Conservation (phyloP, 2,797 vertebrate species). For the Propithecus perrieri region DNA sequence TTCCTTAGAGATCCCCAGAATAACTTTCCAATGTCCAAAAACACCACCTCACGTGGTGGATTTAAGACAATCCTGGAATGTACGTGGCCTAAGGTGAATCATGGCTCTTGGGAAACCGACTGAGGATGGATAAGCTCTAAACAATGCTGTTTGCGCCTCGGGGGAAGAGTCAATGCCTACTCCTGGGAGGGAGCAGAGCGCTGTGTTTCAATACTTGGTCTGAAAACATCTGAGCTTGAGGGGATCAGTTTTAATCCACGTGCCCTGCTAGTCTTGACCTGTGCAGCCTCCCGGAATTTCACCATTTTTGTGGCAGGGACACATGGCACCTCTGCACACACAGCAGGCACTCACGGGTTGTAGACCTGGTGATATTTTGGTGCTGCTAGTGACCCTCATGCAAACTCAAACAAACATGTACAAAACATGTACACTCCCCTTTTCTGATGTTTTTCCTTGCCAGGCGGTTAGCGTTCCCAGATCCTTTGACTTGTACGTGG, state of each 20-base stretch:
- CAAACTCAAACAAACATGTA: rapidly evolving
- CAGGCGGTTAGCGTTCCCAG: background rate
- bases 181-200: background rate
- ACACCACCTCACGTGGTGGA: background rate
- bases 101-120: background rate
- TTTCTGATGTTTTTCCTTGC: background rate
- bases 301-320: background rate
- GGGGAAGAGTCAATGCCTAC: background rate
- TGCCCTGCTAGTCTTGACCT: background rate
- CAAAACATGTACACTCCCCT: rapidly evolving
- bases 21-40: background rate
- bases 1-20: background rate
- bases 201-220: background rate
- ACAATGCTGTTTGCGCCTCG: rapidly evolving
- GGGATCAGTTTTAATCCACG: background rate
- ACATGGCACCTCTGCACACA: rapidly evolving
- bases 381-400: too few relatives aligned
- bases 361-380: background rate
- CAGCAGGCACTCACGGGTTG: rapidly evolving
- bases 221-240: background rate
- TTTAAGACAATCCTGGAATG: background rate
- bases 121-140: background rate
- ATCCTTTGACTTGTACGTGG: rapidly evolving
- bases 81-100: background rate
- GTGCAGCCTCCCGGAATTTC: background rate